Percentiles rank a stretch among this genome's conserved stretches.
These are phyloP conservation scores for Philereme transversata DNA, from an alignment of 2,888 invertebrate genomes.

Conservation along the genomic window DNA sequence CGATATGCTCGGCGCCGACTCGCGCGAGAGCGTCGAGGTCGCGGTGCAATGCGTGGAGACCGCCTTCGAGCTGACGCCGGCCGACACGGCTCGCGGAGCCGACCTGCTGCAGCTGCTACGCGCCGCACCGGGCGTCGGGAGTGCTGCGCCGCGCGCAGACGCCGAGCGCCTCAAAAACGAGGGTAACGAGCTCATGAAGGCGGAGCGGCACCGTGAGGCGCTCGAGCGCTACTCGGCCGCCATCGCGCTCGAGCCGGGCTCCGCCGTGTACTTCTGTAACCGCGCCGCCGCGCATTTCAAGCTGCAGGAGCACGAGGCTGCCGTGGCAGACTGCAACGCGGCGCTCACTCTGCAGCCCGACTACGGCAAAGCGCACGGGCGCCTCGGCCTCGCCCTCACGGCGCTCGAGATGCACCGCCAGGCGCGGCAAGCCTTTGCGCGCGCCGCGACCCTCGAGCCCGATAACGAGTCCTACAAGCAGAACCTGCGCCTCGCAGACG, in stretches of 20 bases:
- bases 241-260: conserved; percentile 92
- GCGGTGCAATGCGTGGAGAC: conserved; percentile 97
- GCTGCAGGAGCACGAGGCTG: conserved; percentile 91
- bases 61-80: conserved; percentile 89
- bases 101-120: conserved; percentile 64
- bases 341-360: conserved; percentile 94
- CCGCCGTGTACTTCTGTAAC: conserved; percentile 98
- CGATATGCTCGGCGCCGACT: conserved; percentile 67
- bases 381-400: conserved; percentile 94
- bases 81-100: conserved; percentile 65
- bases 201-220: conserved; percentile 91
- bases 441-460: conserved; percentile 95
- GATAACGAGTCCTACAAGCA: conserved; percentile 95
- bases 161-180: conserved; percentile 95
- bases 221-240: conserved; percentile 94
- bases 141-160: conserved; percentile 77
- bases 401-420: conserved; percentile 92
- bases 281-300: conserved; percentile 98
- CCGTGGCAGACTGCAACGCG: conserved; percentile 95
- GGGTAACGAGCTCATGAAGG: conserved; percentile 95
- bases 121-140: conserved; percentile 36
- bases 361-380: conserved; percentile 97
- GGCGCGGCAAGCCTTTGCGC: conserved; percentile 93
- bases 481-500: conserved; percentile 93
- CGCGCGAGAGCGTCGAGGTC: conserved; percentile 93